phyloP scores from a whole-genome alignment of 2,797 vertebrate genomes.

The Peromyscus nudipes region DNA sequence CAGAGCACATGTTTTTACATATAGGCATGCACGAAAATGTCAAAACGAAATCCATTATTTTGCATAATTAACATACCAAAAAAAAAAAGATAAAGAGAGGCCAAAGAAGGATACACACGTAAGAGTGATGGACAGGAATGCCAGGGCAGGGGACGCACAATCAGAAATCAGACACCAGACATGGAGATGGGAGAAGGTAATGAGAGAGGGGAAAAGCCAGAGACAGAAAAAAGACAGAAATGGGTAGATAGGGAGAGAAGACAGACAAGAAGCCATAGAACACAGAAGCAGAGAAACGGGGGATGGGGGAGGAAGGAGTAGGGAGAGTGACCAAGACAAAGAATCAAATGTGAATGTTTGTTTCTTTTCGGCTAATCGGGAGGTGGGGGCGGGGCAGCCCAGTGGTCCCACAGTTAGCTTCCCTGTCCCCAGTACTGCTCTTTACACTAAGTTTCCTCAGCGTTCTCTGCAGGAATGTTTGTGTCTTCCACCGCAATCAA shows the following conservation, averaged over 20 bases:
- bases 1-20: not conserved
- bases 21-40: not conserved
- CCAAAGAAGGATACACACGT: not conserved
- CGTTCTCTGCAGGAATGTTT: not conserved
- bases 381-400: not conserved
- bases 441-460: not conserved
- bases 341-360: not conserved
- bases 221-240: not conserved
- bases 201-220: not conserved
- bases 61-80: not conserved
- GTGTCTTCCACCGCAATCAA: not conserved
- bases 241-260: not conserved
- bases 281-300: not conserved
- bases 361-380: not conserved
- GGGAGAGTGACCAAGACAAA: not conserved
- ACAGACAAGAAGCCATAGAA: slow-evolving; percentile 52
- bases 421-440: not conserved
- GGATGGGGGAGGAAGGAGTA: not conserved
- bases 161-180: not conserved
- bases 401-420: not conserved
- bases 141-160: not conserved
- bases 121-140: not conserved
- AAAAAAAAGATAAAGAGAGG: not conserved
- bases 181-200: not conserved
- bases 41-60: not conserved